Conservation (phyloP, 2,113 vertebrate species). For the Crocuta crocuta region DNA sequence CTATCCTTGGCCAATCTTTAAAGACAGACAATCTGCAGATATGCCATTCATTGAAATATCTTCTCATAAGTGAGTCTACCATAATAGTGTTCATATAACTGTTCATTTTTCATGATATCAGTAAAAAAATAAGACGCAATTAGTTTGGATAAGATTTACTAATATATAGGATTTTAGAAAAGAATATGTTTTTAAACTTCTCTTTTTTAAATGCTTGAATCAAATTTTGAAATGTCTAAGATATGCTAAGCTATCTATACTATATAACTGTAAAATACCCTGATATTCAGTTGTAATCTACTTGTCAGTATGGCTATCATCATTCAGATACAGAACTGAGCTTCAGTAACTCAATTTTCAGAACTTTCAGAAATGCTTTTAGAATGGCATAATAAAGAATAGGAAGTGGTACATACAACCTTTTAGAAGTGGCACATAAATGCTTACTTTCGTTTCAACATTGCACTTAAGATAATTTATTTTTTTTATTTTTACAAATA, state of each 20-base stretch:
- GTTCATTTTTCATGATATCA: neutral
- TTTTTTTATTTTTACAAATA: too few species aligned
- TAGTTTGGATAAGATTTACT: neutral
- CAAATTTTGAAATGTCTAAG: neutral
- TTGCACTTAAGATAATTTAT: neutral
- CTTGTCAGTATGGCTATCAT: neutral
- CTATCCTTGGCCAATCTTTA: constrained; percentile 5
- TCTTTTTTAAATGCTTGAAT: neutral
- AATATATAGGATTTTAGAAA: neutral
- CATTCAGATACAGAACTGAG: neutral
- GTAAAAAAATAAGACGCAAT: neutral
- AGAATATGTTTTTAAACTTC: neutral
- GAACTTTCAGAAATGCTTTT: constrained; percentile 23
- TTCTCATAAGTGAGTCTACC: neutral
- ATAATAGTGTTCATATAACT: neutral
- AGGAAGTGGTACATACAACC: neutral
- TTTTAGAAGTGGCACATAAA: constrained; percentile 18
- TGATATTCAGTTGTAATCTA: neutral
- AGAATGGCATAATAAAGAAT: neutral
- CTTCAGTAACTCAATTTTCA: neutral
- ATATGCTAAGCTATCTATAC: neutral
- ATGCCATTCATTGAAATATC: neutral
- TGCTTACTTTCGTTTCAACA: neutral
- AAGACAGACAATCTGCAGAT: neutral
- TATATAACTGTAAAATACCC: neutral